A percentile compares a stretch with the other conserved stretches of the same genome.
phyloP scores from a whole-genome alignment of 2,113 vertebrate species.

The Nycticebus coucang region DNA sequence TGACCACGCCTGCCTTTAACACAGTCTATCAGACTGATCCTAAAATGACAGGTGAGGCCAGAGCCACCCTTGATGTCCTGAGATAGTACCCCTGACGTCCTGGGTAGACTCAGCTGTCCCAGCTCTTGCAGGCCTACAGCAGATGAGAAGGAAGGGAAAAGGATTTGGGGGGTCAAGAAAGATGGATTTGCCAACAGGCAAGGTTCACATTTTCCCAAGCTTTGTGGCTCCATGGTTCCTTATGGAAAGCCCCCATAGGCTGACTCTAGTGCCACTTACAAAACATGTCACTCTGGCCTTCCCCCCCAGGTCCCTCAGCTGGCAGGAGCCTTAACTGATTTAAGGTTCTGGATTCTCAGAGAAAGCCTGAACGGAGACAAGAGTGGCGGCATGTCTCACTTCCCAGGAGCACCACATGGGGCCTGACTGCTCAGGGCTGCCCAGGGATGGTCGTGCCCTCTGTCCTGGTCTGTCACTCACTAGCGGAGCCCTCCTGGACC shows the following conservation, averaged over 20 bases:
- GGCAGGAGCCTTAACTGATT: neutral
- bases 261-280: neutral
- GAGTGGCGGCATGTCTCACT: neutral
- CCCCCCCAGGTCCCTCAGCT: neutral
- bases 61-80: neutral
- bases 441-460: neutral
- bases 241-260: neutral
- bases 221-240: neutral
- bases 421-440: neutral
- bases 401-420: neutral
- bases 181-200: rapidly evolving
- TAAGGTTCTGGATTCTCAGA: slow-evolving; percentile 26
- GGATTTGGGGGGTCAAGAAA: neutral
- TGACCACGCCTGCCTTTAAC: neutral
- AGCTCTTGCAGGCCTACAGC: neutral
- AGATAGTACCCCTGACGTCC: neutral
- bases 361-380: neutral
- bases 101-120: neutral
- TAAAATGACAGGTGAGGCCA: neutral
- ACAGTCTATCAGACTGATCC: neutral
- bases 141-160: neutral
- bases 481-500: neutral
- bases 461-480: neutral
- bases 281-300: neutral
- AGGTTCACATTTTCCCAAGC: neutral